These are phyloP conservation scores for Colostygia pectinataria DNA, from an alignment of 2,888 invertebrate genomes.

Conservation along the genomic window DNA sequence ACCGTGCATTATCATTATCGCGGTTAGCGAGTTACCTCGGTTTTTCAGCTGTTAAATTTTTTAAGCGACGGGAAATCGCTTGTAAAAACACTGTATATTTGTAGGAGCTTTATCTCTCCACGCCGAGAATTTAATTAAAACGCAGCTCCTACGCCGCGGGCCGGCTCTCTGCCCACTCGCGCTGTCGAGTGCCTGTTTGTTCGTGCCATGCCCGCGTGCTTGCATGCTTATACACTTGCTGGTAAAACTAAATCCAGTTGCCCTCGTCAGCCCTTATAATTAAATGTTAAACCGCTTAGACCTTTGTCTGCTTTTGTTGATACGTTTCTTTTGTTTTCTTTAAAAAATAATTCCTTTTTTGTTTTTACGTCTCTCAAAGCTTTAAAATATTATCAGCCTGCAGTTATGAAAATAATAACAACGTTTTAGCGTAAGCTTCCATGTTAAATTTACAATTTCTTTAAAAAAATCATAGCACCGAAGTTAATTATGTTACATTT, in stretches of 20 bases:
- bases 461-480: too few relatives aligned
- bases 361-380: background rate
- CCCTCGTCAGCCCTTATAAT: conserved; percentile 45
- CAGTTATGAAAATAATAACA: too few relatives aligned
- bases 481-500: too few relatives aligned
- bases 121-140: conserved; percentile 70
- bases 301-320: conserved; percentile 30
- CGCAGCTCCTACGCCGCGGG: conserved; percentile 46
- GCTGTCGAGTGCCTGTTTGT: conserved; percentile 22
- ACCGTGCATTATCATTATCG: conserved; percentile 51
- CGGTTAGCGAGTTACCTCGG: conserved; percentile 38
- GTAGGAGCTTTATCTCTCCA: conserved; percentile 27
- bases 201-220: conserved; percentile 14
- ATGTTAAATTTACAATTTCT: too few relatives aligned
- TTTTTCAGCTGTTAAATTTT: conserved; percentile 52
- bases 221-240: conserved; percentile 23
- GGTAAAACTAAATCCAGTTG: conserved; percentile 14
- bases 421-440: too few relatives aligned
- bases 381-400: background rate
- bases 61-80: conserved; percentile 40
- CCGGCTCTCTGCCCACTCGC: conserved; percentile 36
- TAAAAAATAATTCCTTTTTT: background rate
- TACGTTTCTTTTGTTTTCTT: conserved; percentile 5
- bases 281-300: conserved; percentile 53
- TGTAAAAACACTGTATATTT: conserved; percentile 39